Conservation (phyloP, 2,113 vertebrate species). For the Miniopterus natalensis region DNA sequence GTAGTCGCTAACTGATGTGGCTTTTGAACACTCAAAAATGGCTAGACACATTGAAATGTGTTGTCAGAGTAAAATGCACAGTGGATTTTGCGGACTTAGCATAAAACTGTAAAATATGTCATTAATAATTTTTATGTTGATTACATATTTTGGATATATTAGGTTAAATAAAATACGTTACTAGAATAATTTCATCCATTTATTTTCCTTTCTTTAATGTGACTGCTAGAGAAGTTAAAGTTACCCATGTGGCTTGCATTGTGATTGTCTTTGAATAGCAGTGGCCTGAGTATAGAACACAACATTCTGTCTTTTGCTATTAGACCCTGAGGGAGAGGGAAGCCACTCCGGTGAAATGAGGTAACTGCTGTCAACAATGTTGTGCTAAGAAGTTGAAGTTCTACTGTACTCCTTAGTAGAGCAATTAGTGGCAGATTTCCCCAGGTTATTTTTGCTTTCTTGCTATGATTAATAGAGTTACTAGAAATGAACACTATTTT, state of each 20-base stretch:
- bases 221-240: background rate
- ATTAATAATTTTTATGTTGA: conserved; percentile 15
- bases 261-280: background rate
- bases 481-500: background rate
- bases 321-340: background rate
- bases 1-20: background rate
- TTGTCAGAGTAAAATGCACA: background rate
- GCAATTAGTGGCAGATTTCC: background rate
- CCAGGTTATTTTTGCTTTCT: background rate
- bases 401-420: background rate
- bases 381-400: background rate
- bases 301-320: background rate
- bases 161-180: conserved; percentile 22
- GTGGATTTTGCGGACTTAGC: conserved; percentile 15
- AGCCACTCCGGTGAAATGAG: background rate
- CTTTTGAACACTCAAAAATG: background rate
- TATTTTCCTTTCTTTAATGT: background rate
- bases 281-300: background rate
- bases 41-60: background rate
- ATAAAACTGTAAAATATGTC: background rate
- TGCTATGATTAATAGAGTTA: background rate
- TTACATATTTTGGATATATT: background rate
- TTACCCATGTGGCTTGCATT: background rate
- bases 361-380: background rate
- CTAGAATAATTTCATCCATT: background rate